Conservation (phyloP, 2,888 invertebrate species). For the Oligia fasciuncula region DNA sequence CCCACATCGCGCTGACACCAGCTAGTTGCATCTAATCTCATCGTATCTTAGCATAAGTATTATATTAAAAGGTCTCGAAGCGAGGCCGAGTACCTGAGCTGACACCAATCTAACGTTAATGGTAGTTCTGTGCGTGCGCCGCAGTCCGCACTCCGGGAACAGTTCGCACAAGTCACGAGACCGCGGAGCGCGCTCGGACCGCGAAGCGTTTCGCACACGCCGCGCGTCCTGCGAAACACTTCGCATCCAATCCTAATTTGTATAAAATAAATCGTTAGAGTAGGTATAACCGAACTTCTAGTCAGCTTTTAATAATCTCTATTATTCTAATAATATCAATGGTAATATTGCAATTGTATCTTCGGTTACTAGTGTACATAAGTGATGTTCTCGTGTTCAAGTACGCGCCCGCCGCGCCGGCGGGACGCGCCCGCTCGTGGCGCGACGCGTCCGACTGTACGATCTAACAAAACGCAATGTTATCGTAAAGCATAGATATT, state of each 20-base stretch:
- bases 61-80: conserved; percentile 75
- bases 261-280: conserved; percentile 83
- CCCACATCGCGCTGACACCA: conserved; percentile 79
- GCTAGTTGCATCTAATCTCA: conserved; percentile 83
- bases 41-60: conserved; percentile 80
- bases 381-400: conserved; percentile 83
- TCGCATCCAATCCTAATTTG: conserved; percentile 66
- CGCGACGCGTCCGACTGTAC: conserved; percentile 68
- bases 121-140: conserved; percentile 63
- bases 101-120: conserved; percentile 85
- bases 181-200: conserved; percentile 55
- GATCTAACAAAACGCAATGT: conserved; percentile 80
- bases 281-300: conserved; percentile 88
- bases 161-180: conserved; percentile 64
- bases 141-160: conserved; percentile 51
- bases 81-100: conserved; percentile 83
- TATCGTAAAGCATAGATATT: conserved; percentile 86
- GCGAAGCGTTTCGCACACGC: conserved; percentile 60
- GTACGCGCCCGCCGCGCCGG: conserved; percentile 51
- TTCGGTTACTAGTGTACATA: conserved; percentile 84
- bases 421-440: conserved; percentile 60
- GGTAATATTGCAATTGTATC: conserved; percentile 82
- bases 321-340: conserved; percentile 84
- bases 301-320: conserved; percentile 89
- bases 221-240: conserved; percentile 59